Evolutionary conservation across 2,888 invertebrate species (phyloP).

Genomic region (Pantelozetes paolii): DNA sequence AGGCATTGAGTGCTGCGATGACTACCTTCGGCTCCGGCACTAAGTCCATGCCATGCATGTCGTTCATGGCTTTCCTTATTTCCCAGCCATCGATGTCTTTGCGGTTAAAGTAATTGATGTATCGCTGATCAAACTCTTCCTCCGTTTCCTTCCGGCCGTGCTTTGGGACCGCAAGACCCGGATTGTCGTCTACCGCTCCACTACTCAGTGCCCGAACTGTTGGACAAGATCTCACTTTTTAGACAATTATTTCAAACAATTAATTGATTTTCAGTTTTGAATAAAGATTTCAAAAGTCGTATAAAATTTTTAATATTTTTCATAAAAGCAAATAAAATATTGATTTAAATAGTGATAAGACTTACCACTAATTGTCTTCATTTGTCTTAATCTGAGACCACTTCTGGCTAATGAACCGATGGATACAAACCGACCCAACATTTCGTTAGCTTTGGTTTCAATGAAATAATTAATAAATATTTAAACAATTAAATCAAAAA

Average conservation of each 20-base stretch:
- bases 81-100: conserved; percentile 90
- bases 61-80: conserved; percentile 83
- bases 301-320: too few species aligned
- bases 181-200: conserved; percentile 26
- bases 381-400: not conserved
- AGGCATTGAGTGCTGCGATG: conserved; percentile 78
- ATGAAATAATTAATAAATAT: too few species aligned
- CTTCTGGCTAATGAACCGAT: not conserved
- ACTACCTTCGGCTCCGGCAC: conserved; percentile 88
- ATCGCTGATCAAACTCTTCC: conserved; percentile 73
- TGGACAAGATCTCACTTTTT: not conserved
- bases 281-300: too few species aligned
- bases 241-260: too few species aligned
- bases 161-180: conserved; percentile 42
- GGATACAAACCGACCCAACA: not conserved
- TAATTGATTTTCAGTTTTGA: too few species aligned
- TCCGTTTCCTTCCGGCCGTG: conserved; percentile 46
- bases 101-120: conserved; percentile 76
- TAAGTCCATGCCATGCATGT: conserved; percentile 80
- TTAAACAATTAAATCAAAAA: too few species aligned
- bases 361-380: not conserved
- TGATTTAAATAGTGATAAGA: not conserved
- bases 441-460: not conserved
- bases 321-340: too few species aligned
- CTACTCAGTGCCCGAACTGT: not conserved